Evolutionary conservation across 2,888 invertebrate genomes (phyloP), one percentile per base, ranked within the genome.

Genomic region (Xestoiulus laeticollis): DNA sequence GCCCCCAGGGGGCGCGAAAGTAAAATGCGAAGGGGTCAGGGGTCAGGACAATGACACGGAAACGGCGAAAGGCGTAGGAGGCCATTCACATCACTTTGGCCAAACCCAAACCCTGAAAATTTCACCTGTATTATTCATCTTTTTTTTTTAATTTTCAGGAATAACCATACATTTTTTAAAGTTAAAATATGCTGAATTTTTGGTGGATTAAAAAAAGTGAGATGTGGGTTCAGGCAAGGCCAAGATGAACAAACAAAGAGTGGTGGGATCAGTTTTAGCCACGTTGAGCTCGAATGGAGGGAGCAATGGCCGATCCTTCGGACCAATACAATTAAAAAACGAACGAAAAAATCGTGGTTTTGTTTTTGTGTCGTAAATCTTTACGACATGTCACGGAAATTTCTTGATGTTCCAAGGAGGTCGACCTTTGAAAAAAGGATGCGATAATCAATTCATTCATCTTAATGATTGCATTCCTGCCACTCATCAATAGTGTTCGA

Each of bases 21-120:
- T 26, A 68, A 68, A 68, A 68, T 26, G 12, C 12, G 30, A n/a
- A 10, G 26, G 78, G 78, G 30, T 78, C 78, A 78, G 30, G 78
- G 78, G 78, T 78, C 30, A 78, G 78, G 78, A 78, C 78, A 78
- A 78, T 78, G 78, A 78, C 78, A 78, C 78, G 78, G 78, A 78
- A 78, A 78, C 78, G 59, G 59, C 4, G 59, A 78, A 26, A 78
- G 78, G 78, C 30, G 78, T 78, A 78, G 78, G 78, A 78, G 78
- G 78, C 78, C 78, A 78, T 78, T 78, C 78, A 78, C 78, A 32
- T 78, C 16, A 10, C 2, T 2, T 14, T 38, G 38, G 38, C 14
- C 78, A 30, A 26, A 78, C 22, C 26, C 68, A 26, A 22, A 26
- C 68, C 26, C 68, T 68, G 68, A 68, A 68, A 78, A 78, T 10